phyloP scores from a whole-genome alignment of 2,797 vertebrate genomes.

The Pelodytes ibericus region DNA sequence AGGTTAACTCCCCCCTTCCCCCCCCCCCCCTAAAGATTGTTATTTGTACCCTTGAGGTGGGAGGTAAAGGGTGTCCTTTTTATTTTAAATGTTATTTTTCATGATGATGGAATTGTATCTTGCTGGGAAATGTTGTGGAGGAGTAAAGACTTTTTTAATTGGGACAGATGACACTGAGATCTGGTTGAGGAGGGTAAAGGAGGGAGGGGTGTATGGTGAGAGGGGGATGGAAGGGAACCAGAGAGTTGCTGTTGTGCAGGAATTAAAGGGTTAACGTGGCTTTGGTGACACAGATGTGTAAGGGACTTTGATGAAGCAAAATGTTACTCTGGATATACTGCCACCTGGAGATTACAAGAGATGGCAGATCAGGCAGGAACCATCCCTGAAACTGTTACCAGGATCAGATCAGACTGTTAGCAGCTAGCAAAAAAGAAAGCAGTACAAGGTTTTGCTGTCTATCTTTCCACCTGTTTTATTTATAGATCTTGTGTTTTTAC shows the following conservation, averaged over 20 bases:
- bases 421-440: not conserved
- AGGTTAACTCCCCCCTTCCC: not conserved
- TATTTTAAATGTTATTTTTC: not conserved
- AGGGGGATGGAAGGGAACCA: not conserved
- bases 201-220: too few species aligned
- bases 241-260: not conserved
- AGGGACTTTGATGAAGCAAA: constrained; percentile 47
- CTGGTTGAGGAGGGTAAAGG: too few species aligned
- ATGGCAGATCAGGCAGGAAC: constrained; percentile 15
- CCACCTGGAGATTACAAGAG: constrained; percentile 43
- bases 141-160: not conserved
- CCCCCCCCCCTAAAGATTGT: not conserved
- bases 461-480: not conserved
- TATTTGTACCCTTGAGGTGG: not conserved
- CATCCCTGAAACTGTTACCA: not conserved
- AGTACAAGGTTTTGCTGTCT: not conserved
- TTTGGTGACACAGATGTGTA: constrained; percentile 45
- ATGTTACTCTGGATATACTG: constrained; percentile 36
- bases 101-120: not conserved
- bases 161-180: not conserved
- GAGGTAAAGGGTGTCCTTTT: not conserved
- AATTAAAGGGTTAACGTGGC: constrained; percentile 23
- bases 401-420: constrained; percentile 14
- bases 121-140: constrained; percentile 2
- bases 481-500: not conserved